phyloP scores from a whole-genome alignment of 2,888 invertebrate species.

The Drosophila demipolita region DNA sequence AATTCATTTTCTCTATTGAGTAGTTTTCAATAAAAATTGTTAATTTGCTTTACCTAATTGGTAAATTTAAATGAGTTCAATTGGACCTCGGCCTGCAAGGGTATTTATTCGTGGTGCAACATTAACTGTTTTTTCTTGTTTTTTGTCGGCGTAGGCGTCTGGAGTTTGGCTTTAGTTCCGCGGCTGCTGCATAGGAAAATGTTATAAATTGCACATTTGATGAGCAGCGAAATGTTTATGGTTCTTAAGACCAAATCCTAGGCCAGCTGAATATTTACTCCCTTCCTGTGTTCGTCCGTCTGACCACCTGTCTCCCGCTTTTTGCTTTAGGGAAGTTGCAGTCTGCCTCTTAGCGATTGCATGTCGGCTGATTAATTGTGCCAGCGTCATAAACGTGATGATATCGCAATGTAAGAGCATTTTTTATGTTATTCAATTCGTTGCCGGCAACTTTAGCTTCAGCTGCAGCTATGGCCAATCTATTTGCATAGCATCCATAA shows the following conservation, averaged over 20 bases:
- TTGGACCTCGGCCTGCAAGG: background rate
- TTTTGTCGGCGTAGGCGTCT: constrained; percentile 69
- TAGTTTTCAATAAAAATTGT: background rate
- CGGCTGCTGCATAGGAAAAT: constrained; percentile 50
- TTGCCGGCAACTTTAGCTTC: constrained; percentile 59
- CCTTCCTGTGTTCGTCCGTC: background rate
- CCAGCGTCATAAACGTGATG: constrained; percentile 85
- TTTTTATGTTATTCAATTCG: constrained; percentile 82
- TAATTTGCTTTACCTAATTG: background rate
- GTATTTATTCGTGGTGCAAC: background rate
- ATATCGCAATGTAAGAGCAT: constrained; percentile 84
- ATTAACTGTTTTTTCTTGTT: background rate
- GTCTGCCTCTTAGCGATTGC: constrained; percentile 80
- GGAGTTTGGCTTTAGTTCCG: constrained; percentile 47
- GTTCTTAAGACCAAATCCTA: constrained; percentile 34
- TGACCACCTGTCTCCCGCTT: background rate
- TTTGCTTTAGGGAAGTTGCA: constrained; percentile 3
- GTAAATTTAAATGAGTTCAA: background rate
- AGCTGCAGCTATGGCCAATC: constrained; percentile 28
- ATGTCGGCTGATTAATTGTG: constrained; percentile 84
- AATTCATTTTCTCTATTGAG: background rate
- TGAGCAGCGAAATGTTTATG: constrained; percentile 80
- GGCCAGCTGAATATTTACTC: constrained; percentile 55
- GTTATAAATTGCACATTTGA: constrained; percentile 81
- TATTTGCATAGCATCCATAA: constrained; percentile 68